Conservation (phyloP, 2,113 vertebrate species). For the Channa maculata region DNA sequence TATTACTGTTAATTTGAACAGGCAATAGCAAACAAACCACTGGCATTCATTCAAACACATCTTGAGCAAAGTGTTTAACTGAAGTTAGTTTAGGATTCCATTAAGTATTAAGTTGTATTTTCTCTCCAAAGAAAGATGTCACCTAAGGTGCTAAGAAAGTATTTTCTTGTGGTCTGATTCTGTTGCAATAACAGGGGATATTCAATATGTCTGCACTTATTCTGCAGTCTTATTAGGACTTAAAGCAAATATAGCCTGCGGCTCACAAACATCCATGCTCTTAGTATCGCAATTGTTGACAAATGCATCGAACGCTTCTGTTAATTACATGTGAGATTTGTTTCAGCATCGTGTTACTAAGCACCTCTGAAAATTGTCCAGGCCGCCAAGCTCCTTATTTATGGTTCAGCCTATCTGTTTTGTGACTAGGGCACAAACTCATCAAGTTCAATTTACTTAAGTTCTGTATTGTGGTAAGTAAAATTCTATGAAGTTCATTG, state of each 20-base stretch:
- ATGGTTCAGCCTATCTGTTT: slow-evolving; percentile 18
- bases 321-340: slow-evolving; percentile 58
- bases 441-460: slow-evolving; percentile 7
- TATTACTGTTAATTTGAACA: not conserved
- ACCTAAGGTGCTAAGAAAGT: slow-evolving; percentile 45
- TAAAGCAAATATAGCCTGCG: slow-evolving; percentile 79
- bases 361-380: slow-evolving; percentile 27
- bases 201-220: slow-evolving; percentile 70
- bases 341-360: slow-evolving; percentile 54
- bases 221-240: slow-evolving; percentile 77
- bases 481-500: not conserved
- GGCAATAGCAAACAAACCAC: slow-evolving; percentile 19
- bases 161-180: slow-evolving; percentile 74
- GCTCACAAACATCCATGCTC: slow-evolving; percentile 43
- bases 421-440: slow-evolving; percentile 22
- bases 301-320: slow-evolving; percentile 53
- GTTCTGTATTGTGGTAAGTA: slow-evolving; percentile 34
- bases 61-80: slow-evolving; percentile 35
- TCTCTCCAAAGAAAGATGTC: slow-evolving; percentile 67
- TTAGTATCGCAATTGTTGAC: slow-evolving; percentile 63
- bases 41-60: slow-evolving; percentile 53
- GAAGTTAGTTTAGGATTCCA: slow-evolving; percentile 68
- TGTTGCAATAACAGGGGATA: slow-evolving; percentile 76
- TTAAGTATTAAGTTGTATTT: slow-evolving; percentile 67
- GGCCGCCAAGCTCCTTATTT: slow-evolving; percentile 29